phyloP scores from a whole-genome alignment of 2,888 invertebrate species.

The Cryptops parisi region DNA sequence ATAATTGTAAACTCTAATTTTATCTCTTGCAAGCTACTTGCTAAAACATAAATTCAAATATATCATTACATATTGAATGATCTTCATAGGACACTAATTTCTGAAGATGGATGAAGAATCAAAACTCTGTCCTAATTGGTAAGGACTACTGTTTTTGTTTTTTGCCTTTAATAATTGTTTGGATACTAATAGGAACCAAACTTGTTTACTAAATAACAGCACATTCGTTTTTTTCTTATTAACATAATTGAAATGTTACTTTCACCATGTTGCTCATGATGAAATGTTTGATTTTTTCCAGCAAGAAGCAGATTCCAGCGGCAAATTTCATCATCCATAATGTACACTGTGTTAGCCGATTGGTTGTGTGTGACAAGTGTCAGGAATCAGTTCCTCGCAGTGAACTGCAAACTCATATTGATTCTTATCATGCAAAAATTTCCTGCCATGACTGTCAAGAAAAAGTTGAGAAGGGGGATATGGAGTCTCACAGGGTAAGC shows the following conservation, averaged over 20 bases:
- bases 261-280: too few species aligned
- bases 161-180: background rate
- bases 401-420: constrained; percentile 43
- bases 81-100: too few species aligned
- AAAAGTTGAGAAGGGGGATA: constrained; percentile 27
- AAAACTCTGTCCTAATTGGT: background rate
- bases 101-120: background rate
- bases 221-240: too few species aligned
- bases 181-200: too few species aligned
- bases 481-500: constrained; percentile 32
- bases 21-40: too few species aligned
- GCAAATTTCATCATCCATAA: constrained; percentile 53
- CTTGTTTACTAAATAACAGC: too few species aligned
- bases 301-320: constrained; percentile 51
- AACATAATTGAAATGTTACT: too few species aligned
- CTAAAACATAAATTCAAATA: too few species aligned
- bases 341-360: constrained; percentile 52
- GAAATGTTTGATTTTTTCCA: too few species aligned
- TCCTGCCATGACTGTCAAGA: constrained; percentile 34
- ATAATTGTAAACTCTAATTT: too few species aligned
- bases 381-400: constrained; percentile 48
- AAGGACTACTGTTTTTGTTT: background rate
- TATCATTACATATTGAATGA: too few species aligned
- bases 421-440: constrained; percentile 35
- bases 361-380: constrained; percentile 48